These are phyloP conservation scores for Macquaria ambigua DNA, from an alignment of 2,113 vertebrate species.

Conservation along the genomic window DNA sequence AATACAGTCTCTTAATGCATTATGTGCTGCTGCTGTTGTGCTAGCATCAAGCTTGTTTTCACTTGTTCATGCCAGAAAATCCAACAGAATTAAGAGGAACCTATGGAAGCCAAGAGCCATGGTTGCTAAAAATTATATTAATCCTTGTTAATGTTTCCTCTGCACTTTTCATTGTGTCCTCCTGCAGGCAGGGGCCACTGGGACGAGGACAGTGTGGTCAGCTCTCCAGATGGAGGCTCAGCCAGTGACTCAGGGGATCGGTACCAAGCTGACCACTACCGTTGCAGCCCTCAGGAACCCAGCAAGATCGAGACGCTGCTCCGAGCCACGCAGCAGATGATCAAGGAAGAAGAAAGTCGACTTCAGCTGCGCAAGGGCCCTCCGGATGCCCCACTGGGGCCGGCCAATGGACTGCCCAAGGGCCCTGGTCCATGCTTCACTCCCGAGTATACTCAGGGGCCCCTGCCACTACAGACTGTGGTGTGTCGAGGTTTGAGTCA, in stretches of 20 bases:
- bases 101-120: not conserved
- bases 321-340: conserved; percentile 98
- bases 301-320: conserved; percentile 97
- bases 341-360: conserved; percentile 96
- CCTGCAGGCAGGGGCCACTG: conserved; percentile 91
- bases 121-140: not conserved
- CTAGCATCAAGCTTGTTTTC: not conserved
- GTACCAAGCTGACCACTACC: conserved; percentile 89
- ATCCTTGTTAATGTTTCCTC: not conserved
- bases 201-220: conserved; percentile 96
- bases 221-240: conserved; percentile 95
- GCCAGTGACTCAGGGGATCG: conserved; percentile 95
- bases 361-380: conserved; percentile 87
- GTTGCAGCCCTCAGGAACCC: conserved; percentile 91
- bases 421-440: conserved; percentile 88
- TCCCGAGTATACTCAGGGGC: conserved; percentile 86
- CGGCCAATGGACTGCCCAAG: conserved; percentile 90
- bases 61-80: not conserved
- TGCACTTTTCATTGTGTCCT: conserved; percentile 27
- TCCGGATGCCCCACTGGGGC: conserved; percentile 82
- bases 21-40: not conserved
- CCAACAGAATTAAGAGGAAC: not conserved
- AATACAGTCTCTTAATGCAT: not conserved
- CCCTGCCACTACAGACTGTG: conserved; percentile 84
- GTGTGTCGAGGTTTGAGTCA: conserved; percentile 84